phyloP scores from a whole-genome alignment of 2,797 vertebrate genomes.

The Furcifer pardalis region DNA sequence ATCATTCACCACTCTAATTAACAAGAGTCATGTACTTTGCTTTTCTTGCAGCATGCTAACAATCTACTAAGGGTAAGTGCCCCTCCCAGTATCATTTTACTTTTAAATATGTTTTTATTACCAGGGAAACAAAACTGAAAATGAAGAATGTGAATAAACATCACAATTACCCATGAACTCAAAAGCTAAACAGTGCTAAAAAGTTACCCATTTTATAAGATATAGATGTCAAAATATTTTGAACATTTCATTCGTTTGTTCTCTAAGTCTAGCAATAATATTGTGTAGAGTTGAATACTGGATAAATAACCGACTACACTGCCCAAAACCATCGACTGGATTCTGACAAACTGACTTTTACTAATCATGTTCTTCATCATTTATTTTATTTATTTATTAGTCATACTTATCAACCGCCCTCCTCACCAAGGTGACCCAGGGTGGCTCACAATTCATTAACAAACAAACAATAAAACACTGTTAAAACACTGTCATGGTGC shows the following conservation, averaged over 20 bases:
- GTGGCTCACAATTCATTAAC: too few species aligned
- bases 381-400: too few species aligned
- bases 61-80: slow-evolving; percentile 62
- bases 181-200: background rate
- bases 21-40: slow-evolving; percentile 58
- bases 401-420: too few species aligned
- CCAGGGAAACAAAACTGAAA: slow-evolving; percentile 13
- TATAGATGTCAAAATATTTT: background rate
- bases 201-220: background rate
- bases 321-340: background rate
- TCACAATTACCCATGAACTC: background rate
- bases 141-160: slow-evolving; percentile 24
- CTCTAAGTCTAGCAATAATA: background rate
- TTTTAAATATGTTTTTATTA: slow-evolving; percentile 70
- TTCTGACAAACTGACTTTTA: background rate
- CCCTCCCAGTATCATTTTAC: slow-evolving; percentile 63
- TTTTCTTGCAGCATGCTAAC: slow-evolving; percentile 57
- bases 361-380: too few species aligned
- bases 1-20: slow-evolving; percentile 69
- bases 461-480: too few species aligned
- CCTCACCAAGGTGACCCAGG: too few species aligned
- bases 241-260: too few species aligned
- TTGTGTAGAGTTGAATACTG: background rate
- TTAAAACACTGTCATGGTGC: too few species aligned
- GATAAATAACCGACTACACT: background rate